Conservation (phyloP, 2,113 vertebrate species). For the Prietella phreatophila region DNA sequence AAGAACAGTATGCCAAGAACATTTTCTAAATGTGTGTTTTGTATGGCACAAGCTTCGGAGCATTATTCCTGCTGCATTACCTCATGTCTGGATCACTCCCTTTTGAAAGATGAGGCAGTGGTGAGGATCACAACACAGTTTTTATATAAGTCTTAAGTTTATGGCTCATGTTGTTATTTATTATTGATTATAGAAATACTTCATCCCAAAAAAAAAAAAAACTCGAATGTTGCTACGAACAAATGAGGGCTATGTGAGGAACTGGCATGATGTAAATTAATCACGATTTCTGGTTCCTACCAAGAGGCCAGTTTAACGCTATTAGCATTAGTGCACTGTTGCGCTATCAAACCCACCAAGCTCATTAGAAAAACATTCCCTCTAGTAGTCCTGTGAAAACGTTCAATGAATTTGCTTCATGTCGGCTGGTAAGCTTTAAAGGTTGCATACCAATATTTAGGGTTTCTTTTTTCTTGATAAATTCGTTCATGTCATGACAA, state of each 20-base stretch:
- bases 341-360: slow-evolving; percentile 12
- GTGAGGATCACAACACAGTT: slow-evolving; percentile 32
- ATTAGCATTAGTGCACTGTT: slow-evolving; percentile 17
- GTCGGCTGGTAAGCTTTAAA: not conserved
- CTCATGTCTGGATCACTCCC: slow-evolving; percentile 53
- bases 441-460: not conserved
- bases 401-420: not conserved
- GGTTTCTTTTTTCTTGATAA: not conserved
- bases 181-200: slow-evolving; percentile 11
- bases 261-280: slow-evolving; percentile 18
- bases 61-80: slow-evolving; percentile 50
- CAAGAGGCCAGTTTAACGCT: slow-evolving; percentile 28
- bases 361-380: slow-evolving; percentile 20
- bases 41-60: slow-evolving; percentile 30
- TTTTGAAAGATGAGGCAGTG: slow-evolving; percentile 48
- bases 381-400: not conserved
- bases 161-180: slow-evolving; percentile 22
- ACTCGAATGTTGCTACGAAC: not conserved
- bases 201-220: not conserved
- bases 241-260: not conserved
- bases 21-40: slow-evolving; percentile 43
- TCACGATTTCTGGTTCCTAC: slow-evolving; percentile 28
- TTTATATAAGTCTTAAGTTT: slow-evolving; percentile 29
- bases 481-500: not conserved
- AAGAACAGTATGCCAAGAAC: slow-evolving; percentile 26